Conservation (phyloP, 1,140 invertebrate species). For the Drosophila sp. region DNA sequence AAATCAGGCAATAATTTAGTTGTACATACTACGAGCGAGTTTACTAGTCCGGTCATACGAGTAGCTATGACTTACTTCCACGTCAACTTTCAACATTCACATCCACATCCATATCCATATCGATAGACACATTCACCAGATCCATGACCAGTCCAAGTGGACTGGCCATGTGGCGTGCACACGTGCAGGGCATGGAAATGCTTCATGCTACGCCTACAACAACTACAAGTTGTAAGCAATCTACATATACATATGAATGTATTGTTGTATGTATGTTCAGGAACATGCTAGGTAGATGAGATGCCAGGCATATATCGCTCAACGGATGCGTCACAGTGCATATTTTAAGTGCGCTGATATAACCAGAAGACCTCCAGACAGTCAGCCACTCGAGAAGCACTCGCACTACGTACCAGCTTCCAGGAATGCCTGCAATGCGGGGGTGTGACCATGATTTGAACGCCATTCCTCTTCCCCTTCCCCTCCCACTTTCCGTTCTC, state of each 20-base stretch:
- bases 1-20: slow-evolving; percentile 72
- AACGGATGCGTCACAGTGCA: slow-evolving; percentile 74
- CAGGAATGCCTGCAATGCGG: slow-evolving; percentile 71
- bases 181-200: slow-evolving; percentile 63
- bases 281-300: slow-evolving; percentile 33
- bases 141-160: slow-evolving; percentile 28
- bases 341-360: slow-evolving; percentile 76
- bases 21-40: slow-evolving; percentile 23
- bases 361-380: slow-evolving; percentile 58
- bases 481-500: neutral
- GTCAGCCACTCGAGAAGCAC: slow-evolving; percentile 44
- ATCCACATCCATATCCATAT: slow-evolving; percentile 12
- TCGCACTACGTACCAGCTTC: slow-evolving; percentile 58
- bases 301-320: slow-evolving; percentile 49
- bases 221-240: slow-evolving; percentile 52
- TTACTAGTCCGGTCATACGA: slow-evolving; percentile 9
- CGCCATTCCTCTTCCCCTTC: slow-evolving; percentile 1
- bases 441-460: slow-evolving; percentile 60
- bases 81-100: slow-evolving; percentile 31
- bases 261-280: too few relatives aligned
- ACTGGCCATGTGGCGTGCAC: slow-evolving; percentile 65
- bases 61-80: slow-evolving; percentile 50
- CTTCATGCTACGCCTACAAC: slow-evolving; percentile 76
- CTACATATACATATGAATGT: too few relatives aligned
- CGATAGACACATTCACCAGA: slow-evolving; percentile 8